Evolutionary conservation across 2,113 vertebrate genomes (phyloP), one percentile per base, ranked within the genome.

Genomic region (Orientallactaga bullata): DNA sequence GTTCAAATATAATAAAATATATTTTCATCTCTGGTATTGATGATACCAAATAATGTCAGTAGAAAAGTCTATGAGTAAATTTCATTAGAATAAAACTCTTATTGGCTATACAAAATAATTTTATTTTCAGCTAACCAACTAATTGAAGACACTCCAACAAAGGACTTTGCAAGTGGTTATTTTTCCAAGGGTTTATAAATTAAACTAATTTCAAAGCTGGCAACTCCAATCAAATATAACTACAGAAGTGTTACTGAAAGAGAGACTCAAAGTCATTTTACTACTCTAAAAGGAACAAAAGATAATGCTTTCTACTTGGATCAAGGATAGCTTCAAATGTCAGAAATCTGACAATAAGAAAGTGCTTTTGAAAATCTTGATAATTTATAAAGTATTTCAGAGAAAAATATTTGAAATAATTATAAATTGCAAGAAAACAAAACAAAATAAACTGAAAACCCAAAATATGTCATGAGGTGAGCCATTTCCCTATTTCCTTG

Each of bases 71-170:
- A 37, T 26, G 39, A 61, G 89, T 32, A 93, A 68, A 78, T 95
- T 92, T 90, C 26, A 32, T 17, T 42, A 85, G 55, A 65, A 74
- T 68, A 82, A 89, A 90, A 94, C 13, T 83, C 92, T 72, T 81
- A 61, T 91, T 86, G 94, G 37, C 32, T 63, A 28, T 92, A 74
- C 6, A 72, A 15, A 79, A 55, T 87, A 77, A 76, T 82, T 74
- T 76, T 92, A 88, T 87, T 95, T 87, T 79, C 37, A n/a, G 24
- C 10, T 61, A 93, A 72, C 11, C 66, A 94, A 93, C 30, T 82
- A 85, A 65, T 39, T 92, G 47, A 18, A 65, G 32, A 68, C 8
- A 39, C 17, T 94, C 39, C 71, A 82, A 83, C 21, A 90, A 92
- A 81, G 15, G 26, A 90, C 30, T 89, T 80, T 58, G 10, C 17